Evolutionary conservation across 2,888 invertebrate species (phyloP), one percentile per base, ranked within the genome.

Genomic region (Andrena fulva): DNA sequence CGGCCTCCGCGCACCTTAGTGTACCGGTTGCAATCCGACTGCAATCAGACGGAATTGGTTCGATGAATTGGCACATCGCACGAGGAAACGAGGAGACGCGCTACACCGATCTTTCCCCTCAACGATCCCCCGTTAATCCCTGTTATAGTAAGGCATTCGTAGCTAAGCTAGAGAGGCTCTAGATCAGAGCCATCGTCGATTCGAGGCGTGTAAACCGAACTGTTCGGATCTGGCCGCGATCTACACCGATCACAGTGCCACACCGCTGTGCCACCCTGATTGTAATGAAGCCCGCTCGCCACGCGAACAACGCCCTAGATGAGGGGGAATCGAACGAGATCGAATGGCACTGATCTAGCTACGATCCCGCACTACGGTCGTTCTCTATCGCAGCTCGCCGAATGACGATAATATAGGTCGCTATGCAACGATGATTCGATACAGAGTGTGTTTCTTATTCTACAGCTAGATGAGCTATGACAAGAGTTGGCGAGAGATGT

Each of bases 21-120:
- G 93, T 94, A 94, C 92, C 94, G 94, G 93, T 93, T 94, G 93
- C 93, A 94, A 93, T 94, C 93, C 94, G 94, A 93, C 94, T 94
- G 94, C 94, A 94, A 94, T 94, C 93, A 94, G 93, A 94, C 93
- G 93, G 93, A 92, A 92, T 92, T 92, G 82, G 75, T 87, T 85
- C 89, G 72, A 89, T 89, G 77, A 87, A 85, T 86, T 78, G 84
- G 80, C 82, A 84, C 88, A 78, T 74, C 87, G 88, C 86, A 83
- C 88, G 85, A 85, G 81, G 82, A 77, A 59, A 77, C 80, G 83
- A 80, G 85, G 76, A 72, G 56, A 80, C 76, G 62, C 87, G 80
- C 80, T 77, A 83, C 82, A 80, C 82, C 87, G 72, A 85, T 75
- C 42, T 67, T 12, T 74, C 42, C 42, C 42, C 27, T 48, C 52